Conservation (phyloP, 2,113 vertebrate species). For the Amblyopsis rosae region DNA sequence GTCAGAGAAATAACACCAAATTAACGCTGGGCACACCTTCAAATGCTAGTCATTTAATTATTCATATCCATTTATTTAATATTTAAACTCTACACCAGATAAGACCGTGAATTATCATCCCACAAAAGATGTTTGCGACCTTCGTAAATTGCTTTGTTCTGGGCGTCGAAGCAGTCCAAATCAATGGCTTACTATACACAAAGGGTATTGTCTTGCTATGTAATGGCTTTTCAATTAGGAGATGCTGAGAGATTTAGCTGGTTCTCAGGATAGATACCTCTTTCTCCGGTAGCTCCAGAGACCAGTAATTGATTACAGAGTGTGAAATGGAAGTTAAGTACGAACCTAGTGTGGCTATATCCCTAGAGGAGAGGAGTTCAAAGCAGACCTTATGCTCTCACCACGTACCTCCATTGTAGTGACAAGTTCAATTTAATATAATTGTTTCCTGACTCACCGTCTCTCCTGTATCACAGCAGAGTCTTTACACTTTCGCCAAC, state of each 20-base stretch:
- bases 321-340: constrained; percentile 72
- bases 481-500: no score
- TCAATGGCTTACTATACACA: constrained; percentile 69
- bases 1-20: constrained; percentile 60
- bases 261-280: constrained; percentile 53
- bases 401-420: constrained; percentile 12
- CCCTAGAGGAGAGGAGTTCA: constrained; percentile 43
- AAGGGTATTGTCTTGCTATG: constrained; percentile 69
- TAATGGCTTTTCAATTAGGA: constrained; percentile 77
- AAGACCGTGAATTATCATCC: constrained; percentile 69
- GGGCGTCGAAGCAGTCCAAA: constrained; percentile 68
- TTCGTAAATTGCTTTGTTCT: constrained; percentile 76
- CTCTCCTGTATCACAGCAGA: constrained; percentile 19
- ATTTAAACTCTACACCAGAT: constrained; percentile 68
- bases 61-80: constrained; percentile 72
- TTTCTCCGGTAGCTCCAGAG: constrained; percentile 58
- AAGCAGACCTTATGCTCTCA: constrained; percentile 15
- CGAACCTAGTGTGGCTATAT: constrained; percentile 35
- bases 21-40: constrained; percentile 65
- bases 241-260: constrained; percentile 61
- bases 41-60: constrained; percentile 69
- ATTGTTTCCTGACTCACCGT: constrained; percentile 16
- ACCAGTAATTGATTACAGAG: constrained; percentile 72
- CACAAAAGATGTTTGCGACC: constrained; percentile 68
- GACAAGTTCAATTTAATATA: constrained; percentile 36